Evolutionary conservation across 2,113 vertebrate genomes (phyloP).

Genomic region (Mungos mungo): DNA sequence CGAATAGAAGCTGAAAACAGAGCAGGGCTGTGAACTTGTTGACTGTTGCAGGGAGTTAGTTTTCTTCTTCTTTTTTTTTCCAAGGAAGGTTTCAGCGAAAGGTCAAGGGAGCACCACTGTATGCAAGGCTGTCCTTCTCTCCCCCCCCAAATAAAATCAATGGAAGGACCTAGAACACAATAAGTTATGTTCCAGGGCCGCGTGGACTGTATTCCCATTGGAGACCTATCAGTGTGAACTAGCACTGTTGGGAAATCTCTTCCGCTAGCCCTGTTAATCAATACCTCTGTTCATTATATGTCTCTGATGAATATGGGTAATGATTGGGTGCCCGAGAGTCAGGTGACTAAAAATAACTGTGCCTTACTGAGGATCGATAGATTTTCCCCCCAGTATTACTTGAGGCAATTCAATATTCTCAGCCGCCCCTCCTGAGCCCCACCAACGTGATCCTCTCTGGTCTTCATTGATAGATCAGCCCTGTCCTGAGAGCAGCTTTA

Average conservation of each 20-base stretch:
- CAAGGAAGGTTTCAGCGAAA: slow-evolving; percentile 83
- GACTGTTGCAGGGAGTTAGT: background rate
- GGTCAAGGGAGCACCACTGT: slow-evolving; percentile 84
- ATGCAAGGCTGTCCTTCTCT: slow-evolving; percentile 70
- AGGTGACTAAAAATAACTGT: slow-evolving; percentile 90
- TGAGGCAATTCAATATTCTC: slow-evolving; percentile 69
- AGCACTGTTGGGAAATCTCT: slow-evolving; percentile 89
- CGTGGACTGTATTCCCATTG: slow-evolving; percentile 80
- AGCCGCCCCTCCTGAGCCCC: slow-evolving; percentile 37
- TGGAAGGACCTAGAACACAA: slow-evolving; percentile 85
- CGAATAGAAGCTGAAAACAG: background rate
- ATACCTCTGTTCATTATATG: slow-evolving; percentile 90
- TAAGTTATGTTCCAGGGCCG: slow-evolving; percentile 87
- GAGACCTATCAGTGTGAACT: slow-evolving; percentile 85
- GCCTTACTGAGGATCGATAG: slow-evolving; percentile 86
- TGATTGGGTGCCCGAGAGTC: slow-evolving; percentile 86
- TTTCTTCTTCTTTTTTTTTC: slow-evolving; percentile 53
- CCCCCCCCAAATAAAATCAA: slow-evolving; percentile 86
- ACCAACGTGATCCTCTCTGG: background rate
- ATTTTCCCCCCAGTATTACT: slow-evolving; percentile 63
- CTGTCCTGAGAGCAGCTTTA: slow-evolving; percentile 75
- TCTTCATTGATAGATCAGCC: slow-evolving; percentile 67
- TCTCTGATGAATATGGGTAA: slow-evolving; percentile 85
- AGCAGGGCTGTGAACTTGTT: slow-evolving; percentile 64
- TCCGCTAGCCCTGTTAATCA: slow-evolving; percentile 89